Percentiles rank a stretch among this genome's conserved stretches.
Conservation (phyloP, 2,113 vertebrate genomes). For the Okapia johnstoni region DNA sequence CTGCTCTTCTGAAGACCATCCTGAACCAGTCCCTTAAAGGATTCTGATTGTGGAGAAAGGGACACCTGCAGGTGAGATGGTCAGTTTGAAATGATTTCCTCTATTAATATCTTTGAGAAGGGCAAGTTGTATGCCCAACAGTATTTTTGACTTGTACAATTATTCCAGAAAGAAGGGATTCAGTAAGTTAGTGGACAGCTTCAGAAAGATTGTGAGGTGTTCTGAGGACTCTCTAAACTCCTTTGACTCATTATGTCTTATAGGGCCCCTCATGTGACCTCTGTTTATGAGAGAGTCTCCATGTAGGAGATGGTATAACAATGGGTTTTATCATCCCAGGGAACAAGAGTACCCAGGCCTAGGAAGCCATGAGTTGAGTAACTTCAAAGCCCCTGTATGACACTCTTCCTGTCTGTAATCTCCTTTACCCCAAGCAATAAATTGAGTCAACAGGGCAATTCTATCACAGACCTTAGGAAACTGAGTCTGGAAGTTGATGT, state of each 20-base stretch:
- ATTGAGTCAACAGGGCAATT: conserved; percentile 35
- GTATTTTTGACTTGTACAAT: conserved; percentile 31
- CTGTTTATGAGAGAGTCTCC: conserved; percentile 53
- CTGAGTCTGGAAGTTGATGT: not conserved
- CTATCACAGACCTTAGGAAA: conserved; percentile 35
- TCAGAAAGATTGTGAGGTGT: conserved; percentile 49
- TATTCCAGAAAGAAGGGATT: conserved; percentile 44
- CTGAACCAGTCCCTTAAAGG: not conserved
- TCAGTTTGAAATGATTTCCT: not conserved
- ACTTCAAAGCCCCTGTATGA: not conserved
- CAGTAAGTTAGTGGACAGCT: conserved; percentile 2
- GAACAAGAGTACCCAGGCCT: conserved; percentile 27
- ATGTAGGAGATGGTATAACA: conserved; percentile 48
- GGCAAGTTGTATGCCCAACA: not conserved
- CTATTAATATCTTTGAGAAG: not conserved
- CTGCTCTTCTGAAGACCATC: not conserved
- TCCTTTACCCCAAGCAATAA: not conserved
- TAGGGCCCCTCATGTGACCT: conserved; percentile 23
- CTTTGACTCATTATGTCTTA: conserved; percentile 62
- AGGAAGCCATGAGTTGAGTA: conserved; percentile 2
- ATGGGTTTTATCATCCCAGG: conserved; percentile 42
- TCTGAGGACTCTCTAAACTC: conserved; percentile 44
- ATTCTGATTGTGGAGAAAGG: not conserved
- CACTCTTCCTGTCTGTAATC: conserved; percentile 41
- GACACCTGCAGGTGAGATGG: not conserved